Conservation (phyloP, 2,888 invertebrate species). For the Ophion obscuratus region DNA sequence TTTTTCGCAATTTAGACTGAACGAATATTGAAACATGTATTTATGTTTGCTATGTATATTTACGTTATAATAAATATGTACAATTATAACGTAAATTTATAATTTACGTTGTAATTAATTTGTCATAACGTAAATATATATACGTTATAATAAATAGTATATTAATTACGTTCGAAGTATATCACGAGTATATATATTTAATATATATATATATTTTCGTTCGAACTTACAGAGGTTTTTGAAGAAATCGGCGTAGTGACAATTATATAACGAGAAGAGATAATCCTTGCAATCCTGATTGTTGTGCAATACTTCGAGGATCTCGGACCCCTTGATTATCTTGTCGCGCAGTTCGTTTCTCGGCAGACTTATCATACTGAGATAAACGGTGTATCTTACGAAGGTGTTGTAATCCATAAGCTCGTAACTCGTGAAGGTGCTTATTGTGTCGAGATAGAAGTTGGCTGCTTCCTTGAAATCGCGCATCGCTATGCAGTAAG, state of each 20-base stretch:
- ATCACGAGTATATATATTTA: no score
- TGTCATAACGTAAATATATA: no score
- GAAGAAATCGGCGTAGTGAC: constrained; percentile 97
- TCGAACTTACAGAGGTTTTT: constrained; percentile 86
- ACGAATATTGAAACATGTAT: not conserved
- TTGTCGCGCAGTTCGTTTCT: constrained; percentile 92
- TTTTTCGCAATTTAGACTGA: not conserved
- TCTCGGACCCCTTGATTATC: constrained; percentile 91
- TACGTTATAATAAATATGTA: no score
- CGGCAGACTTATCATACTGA: constrained; percentile 92
- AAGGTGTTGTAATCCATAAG: constrained; percentile 98
- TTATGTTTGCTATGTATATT: not conserved
- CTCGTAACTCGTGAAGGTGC: constrained; percentile 99
- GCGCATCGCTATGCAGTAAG: constrained; percentile 97
- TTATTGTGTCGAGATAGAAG: constrained; percentile 98
- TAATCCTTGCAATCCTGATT: constrained; percentile 89
- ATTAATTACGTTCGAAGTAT: no score
- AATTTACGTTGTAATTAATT: no score
- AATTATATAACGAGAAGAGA: constrained; percentile 94
- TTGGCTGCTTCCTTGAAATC: constrained; percentile 98
- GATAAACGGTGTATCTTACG: constrained; percentile 92
- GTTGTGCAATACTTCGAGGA: constrained; percentile 92
- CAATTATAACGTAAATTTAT: no score
- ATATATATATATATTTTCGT: not conserved
- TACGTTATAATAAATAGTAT: no score